Conservation (phyloP, 2,113 vertebrate genomes). For the Odontophorus gujanensis region DNA sequence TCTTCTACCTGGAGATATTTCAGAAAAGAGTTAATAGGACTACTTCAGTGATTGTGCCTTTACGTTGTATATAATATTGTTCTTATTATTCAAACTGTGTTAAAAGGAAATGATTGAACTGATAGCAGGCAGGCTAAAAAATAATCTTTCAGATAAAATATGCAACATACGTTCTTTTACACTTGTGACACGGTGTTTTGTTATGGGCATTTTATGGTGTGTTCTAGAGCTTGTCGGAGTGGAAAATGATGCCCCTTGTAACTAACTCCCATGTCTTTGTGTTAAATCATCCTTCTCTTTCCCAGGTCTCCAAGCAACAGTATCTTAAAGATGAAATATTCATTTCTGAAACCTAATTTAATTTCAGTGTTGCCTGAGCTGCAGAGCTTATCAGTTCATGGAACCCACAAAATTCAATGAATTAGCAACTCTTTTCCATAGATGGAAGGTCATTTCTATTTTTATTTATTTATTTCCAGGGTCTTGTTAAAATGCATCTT, state of each 20-base stretch:
- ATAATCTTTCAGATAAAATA: background rate
- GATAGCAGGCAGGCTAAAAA: background rate
- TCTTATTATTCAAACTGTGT: background rate
- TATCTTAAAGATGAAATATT: conserved; percentile 84
- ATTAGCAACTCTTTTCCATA: conserved; percentile 74
- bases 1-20: background rate
- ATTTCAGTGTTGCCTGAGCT: conserved; percentile 79
- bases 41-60: background rate
- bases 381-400: conserved; percentile 74
- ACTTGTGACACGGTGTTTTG: conserved; percentile 20
- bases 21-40: background rate
- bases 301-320: conserved; percentile 81
- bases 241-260: conserved; percentile 57
- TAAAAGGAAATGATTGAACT: background rate
- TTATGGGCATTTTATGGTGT: conserved; percentile 43
- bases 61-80: background rate
- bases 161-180: background rate
- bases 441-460: conserved; percentile 42
- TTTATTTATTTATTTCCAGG: conserved; percentile 9
- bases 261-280: conserved; percentile 60
- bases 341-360: conserved; percentile 82
- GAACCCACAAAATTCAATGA: conserved; percentile 73
- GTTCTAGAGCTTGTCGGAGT: conserved; percentile 53
- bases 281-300: conserved; percentile 71
- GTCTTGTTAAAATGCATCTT: conserved; percentile 66